Evolutionary conservation across 2,797 vertebrate genomes (phyloP).

Genomic region (Sebastes nivosus): DNA sequence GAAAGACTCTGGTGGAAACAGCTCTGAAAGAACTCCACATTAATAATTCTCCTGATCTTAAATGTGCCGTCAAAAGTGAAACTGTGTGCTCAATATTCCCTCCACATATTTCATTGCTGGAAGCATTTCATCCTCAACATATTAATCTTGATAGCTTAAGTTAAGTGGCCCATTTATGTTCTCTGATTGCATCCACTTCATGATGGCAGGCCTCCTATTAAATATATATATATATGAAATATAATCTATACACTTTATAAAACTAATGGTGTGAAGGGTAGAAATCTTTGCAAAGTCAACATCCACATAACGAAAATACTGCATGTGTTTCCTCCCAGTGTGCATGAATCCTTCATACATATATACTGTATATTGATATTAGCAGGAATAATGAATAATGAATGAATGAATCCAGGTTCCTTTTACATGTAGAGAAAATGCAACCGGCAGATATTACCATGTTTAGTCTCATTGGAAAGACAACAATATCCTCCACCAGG

Average conservation of each 20-base stretch:
- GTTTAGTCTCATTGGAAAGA: conserved; percentile 27
- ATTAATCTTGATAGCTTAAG: conserved; percentile 13
- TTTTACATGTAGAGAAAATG: no score
- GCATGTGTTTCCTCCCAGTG: neutral
- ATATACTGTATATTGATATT: neutral
- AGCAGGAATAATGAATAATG: no score
- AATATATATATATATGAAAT: neutral
- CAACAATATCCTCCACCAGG: conserved; percentile 29
- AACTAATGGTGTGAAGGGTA: neutral
- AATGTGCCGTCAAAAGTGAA: conserved; percentile 14
- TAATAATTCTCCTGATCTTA: neutral
- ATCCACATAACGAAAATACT: neutral
- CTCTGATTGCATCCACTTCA: neutral
- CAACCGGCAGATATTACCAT: conserved; percentile 12
- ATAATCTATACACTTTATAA: neutral
- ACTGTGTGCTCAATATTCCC: neutral
- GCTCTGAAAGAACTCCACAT: neutral
- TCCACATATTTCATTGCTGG: neutral
- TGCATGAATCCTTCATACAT: neutral
- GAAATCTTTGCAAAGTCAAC: neutral
- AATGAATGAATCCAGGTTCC: no score
- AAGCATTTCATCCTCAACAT: neutral
- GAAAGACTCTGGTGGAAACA: neutral
- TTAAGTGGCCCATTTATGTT: neutral
- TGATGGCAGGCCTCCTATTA: no score